Evolutionary conservation across 2,888 invertebrate species (phyloP).

Genomic region (Leptinotarsa peninsularis): DNA sequence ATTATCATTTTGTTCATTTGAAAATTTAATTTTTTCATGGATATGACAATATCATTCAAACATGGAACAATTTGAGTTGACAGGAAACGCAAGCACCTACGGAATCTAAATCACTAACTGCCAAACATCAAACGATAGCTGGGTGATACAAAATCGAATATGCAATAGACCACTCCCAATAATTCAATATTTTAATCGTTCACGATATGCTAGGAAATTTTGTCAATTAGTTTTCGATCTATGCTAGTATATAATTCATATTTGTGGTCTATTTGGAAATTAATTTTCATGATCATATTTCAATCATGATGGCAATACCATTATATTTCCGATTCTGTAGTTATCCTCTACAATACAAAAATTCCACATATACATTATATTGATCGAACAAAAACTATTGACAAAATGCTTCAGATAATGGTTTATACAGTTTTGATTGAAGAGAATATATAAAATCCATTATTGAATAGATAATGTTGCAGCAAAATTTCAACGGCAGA

Average conservation of each 20-base stretch:
- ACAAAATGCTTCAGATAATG: too few relatives aligned
- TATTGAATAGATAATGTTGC: too few relatives aligned
- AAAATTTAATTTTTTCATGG: too few relatives aligned
- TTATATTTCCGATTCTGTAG: neutral
- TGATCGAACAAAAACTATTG: too few relatives aligned
- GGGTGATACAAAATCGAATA: neutral
- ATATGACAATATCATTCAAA: too few relatives aligned
- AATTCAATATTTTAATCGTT: conserved; percentile 6
- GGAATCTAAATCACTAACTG: neutral
- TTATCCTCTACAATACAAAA: neutral
- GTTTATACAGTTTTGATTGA: too few relatives aligned
- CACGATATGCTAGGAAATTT: conserved; percentile 20
- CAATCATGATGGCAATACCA: neutral
- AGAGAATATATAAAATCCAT: too few relatives aligned
- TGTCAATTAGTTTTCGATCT: conserved; percentile 44
- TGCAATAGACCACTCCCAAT: conserved; percentile 13
- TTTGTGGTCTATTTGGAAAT: conserved; percentile 48
- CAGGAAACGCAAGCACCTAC: neutral
- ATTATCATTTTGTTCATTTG: too few relatives aligned
- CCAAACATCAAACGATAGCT: neutral
- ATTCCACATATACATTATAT: neutral
- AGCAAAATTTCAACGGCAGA: too few relatives aligned
- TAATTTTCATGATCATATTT: conserved; percentile 40
- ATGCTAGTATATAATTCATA: conserved; percentile 44
- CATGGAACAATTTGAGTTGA: neutral